phyloP scores from a whole-genome alignment of 37 sponge, comb jelly and placozoan species.

The Corticium candelabrum region DNA sequence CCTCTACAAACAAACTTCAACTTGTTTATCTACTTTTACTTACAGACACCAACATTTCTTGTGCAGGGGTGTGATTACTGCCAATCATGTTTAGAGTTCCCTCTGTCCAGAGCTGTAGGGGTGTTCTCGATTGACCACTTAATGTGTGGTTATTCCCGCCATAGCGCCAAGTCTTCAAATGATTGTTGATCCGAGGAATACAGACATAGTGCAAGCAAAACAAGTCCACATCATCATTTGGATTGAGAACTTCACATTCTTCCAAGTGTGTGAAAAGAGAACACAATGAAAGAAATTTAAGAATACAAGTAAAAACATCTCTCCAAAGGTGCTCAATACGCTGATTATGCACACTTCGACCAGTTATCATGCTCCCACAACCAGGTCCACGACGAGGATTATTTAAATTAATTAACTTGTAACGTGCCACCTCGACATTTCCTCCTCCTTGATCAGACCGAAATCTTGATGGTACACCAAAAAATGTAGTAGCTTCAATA shows the following conservation, averaged over 20 bases:
- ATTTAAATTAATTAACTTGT: constrained; percentile 34
- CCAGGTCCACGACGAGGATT: constrained; percentile 27
- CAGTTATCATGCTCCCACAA: constrained; percentile 42
- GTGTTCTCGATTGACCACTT: constrained; percentile 16
- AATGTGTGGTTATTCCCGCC: constrained; percentile 33
- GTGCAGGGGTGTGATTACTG: no score
- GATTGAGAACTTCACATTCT: constrained; percentile 11
- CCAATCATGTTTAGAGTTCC: not conserved
- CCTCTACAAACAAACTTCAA: no score
- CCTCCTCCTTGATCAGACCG: constrained; percentile 43
- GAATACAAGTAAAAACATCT: constrained; percentile 29
- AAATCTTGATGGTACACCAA: constrained; percentile 46
- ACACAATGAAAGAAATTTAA: not conserved
- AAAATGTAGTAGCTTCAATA: constrained; percentile 14
- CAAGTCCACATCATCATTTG: constrained; percentile 16
- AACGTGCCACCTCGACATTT: constrained; percentile 25
- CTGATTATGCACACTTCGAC: constrained; percentile 43
- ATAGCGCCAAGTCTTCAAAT: constrained; percentile 12
- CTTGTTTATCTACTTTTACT: no score
- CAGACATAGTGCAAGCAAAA: constrained; percentile 35
- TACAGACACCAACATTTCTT: no score
- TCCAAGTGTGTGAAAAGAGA: constrained; percentile 25
- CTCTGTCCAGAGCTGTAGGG: constrained; percentile 42
- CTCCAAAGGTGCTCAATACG: constrained; percentile 52
- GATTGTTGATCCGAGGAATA: constrained; percentile 21